Conservation (phyloP, 2,888 invertebrate genomes). For the Dendrolimus pini region DNA sequence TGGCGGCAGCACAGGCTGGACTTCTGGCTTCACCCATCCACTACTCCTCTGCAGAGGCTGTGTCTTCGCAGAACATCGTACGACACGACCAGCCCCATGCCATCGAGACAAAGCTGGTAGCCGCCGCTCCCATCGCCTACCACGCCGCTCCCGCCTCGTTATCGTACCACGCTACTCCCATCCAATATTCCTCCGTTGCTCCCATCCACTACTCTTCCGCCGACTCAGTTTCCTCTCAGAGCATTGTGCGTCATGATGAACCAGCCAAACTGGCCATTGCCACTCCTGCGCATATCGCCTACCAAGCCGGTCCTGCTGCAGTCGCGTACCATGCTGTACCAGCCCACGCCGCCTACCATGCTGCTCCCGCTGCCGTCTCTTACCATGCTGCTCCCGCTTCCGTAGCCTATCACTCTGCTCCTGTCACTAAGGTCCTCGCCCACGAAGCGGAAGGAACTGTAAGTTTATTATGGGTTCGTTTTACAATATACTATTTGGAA, state of each 20-base stretch:
- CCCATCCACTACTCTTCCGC: constrained; percentile 37
- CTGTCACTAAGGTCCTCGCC: constrained; percentile 27
- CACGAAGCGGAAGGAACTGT: constrained; percentile 19
- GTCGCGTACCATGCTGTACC: constrained; percentile 17
- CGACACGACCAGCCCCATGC: constrained; percentile 46
- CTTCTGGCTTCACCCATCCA: constrained; percentile 45
- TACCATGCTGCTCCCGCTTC: constrained; percentile 26
- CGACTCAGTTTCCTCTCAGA: constrained; percentile 27
- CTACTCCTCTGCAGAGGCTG: constrained; percentile 40
- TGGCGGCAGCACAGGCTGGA: constrained; percentile 32
- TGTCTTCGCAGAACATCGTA: constrained; percentile 52
- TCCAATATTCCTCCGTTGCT: constrained; percentile 34
- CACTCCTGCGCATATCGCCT: constrained; percentile 18
- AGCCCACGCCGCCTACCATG: constrained; percentile 19
- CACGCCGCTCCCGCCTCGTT: constrained; percentile 17
- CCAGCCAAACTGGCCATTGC: constrained; percentile 6
- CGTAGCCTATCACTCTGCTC: constrained; percentile 17
- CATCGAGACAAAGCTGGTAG: constrained; percentile 15
- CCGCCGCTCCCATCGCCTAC: constrained; percentile 18
- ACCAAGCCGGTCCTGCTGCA: constrained; percentile 21
- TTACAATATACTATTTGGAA: no score
- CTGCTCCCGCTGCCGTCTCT: constrained; percentile 20
- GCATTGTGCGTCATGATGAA: constrained; percentile 17
- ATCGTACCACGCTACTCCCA: constrained; percentile 16
- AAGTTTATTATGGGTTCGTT: constrained; percentile 1